These are phyloP conservation scores for Oreocharis arfaki DNA, from an alignment of 2,113 vertebrate genomes.

Conservation along the genomic window DNA sequence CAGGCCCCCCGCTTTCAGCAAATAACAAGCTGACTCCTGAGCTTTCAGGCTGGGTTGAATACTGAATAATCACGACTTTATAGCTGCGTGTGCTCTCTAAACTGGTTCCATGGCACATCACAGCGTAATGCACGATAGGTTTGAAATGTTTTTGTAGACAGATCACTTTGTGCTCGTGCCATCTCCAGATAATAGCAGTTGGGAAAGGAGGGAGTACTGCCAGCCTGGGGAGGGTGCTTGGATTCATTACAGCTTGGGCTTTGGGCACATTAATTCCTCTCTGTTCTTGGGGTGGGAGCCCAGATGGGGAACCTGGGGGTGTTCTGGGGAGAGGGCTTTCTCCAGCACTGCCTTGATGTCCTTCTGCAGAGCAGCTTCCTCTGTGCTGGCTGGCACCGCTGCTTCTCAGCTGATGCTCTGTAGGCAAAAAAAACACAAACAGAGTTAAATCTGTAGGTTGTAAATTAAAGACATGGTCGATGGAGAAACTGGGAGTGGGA, in stretches of 20 bases:
- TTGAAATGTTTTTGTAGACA: neutral
- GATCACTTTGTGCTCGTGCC: slow-evolving; percentile 8
- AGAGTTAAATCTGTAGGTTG: neutral
- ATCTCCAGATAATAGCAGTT: neutral
- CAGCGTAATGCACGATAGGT: neutral
- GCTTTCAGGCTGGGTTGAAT: slow-evolving; percentile 33
- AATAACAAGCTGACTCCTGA: slow-evolving; percentile 2
- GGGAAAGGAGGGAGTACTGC: neutral
- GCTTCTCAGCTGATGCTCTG: neutral
- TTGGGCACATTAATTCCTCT: neutral
- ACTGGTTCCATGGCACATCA: neutral
- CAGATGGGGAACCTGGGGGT: neutral
- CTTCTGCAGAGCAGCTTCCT: neutral
- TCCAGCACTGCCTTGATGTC: neutral
- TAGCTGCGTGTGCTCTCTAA: neutral
- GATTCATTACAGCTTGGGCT: neutral
- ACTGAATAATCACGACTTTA: slow-evolving; percentile 27
- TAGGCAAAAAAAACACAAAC: neutral
- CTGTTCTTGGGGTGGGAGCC: neutral
- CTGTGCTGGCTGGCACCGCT: neutral
- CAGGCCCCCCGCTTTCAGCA: slow-evolving; percentile 48
- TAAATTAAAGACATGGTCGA: neutral
- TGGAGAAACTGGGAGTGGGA: neutral
- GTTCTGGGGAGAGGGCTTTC: neutral
- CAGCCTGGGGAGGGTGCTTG: neutral